Percentiles rank a stretch among this genome's conserved stretches.
phyloP scores from a whole-genome alignment of 2,888 invertebrate species.

The Aphodius granarius region DNA sequence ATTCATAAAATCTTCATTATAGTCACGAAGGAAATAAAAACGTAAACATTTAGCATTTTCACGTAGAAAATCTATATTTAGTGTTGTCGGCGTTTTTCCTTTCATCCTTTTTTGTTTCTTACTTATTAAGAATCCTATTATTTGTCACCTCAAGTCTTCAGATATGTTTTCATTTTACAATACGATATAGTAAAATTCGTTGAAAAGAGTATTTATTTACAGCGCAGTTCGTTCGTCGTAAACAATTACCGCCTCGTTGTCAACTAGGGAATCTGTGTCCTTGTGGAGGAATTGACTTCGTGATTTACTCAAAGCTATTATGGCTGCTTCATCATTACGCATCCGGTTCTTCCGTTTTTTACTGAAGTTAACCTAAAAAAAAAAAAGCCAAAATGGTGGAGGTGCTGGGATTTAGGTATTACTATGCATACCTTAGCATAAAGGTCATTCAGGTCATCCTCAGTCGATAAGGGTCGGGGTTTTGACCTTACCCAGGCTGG shows the following conservation, averaged over 20 bases:
- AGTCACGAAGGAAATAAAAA: not conserved
- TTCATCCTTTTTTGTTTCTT: not conserved
- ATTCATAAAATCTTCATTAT: not conserved
- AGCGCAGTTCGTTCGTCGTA: slow-evolving; percentile 81
- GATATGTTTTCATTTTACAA: slow-evolving; percentile 21
- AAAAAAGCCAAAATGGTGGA: no score
- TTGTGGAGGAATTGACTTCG: slow-evolving; percentile 63
- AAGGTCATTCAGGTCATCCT: slow-evolving; percentile 69
- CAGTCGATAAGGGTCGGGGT: slow-evolving; percentile 68
- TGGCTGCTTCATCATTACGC: slow-evolving; percentile 79
- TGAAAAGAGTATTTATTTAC: slow-evolving; percentile 49
- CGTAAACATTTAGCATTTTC: not conserved
- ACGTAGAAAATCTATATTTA: not conserved
- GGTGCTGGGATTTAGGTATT: slow-evolving; percentile 13
- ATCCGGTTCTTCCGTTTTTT: slow-evolving; percentile 80
- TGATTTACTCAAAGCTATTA: slow-evolving; percentile 77
- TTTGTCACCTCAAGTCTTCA: slow-evolving; percentile 22
- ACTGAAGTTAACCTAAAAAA: slow-evolving; percentile 69
- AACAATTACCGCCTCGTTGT: slow-evolving; percentile 78
- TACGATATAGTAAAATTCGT: slow-evolving; percentile 18
- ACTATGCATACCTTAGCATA: slow-evolving; percentile 66
- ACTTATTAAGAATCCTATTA: slow-evolving; percentile 18
- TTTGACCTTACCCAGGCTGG: slow-evolving; percentile 74
- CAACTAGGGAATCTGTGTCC: slow-evolving; percentile 67
- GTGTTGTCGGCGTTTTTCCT: not conserved